Base-by-base conservation (phyloP, 1,140 invertebrate species). In the Lordiphosa stackelbergi region DNA sequence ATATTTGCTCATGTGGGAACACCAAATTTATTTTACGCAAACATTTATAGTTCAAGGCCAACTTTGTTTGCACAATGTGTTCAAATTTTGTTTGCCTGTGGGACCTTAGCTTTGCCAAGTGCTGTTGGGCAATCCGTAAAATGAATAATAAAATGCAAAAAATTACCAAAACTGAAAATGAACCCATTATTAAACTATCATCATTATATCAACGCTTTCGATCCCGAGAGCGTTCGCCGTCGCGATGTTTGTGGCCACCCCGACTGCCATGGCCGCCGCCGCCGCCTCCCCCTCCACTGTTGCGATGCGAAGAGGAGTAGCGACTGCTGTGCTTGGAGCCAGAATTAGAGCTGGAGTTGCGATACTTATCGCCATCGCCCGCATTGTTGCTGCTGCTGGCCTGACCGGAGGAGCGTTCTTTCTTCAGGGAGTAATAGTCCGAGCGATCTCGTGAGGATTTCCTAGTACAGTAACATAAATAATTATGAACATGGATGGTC, bases 171-270 rank as follows among this genome's bases (percentile, higher is more conserved):
- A 31, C 7, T 31, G 0, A 31, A 31, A 31, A 31, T 31, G 7
- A 31, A 31, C 2, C 7, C 6, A 31, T 8, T 31, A 8, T 31
- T 31, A 31, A 31, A 31, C 28, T 31, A 31, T 8, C 7, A 31
- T 31, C 7, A 28, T 16, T 16, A 2, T 61, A 2, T 61, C 69
- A 87, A 42, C 85, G 81, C 46, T 87, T 87, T 12, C 86, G 72
- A 62, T 87, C 81, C 19, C 86, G 62, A n/a, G 78, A 78, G 7
- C 81, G 85, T 12, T 87, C 86, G 37, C 69, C 63, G 6, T 87
- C 77, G 9, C 85, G 66, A 47, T 83, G 74, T 46, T 85, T 85
- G 38, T 85, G 77, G 1, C 54, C 58, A 5, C 73, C 73, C 0
- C 77, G 78, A 41, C 66, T 83, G 19, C 55, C 54, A 45, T 63